Evolutionary conservation across 2,113 vertebrate species (phyloP), one percentile per base, ranked within the genome.

Genomic region (Saccopteryx bilineata): DNA sequence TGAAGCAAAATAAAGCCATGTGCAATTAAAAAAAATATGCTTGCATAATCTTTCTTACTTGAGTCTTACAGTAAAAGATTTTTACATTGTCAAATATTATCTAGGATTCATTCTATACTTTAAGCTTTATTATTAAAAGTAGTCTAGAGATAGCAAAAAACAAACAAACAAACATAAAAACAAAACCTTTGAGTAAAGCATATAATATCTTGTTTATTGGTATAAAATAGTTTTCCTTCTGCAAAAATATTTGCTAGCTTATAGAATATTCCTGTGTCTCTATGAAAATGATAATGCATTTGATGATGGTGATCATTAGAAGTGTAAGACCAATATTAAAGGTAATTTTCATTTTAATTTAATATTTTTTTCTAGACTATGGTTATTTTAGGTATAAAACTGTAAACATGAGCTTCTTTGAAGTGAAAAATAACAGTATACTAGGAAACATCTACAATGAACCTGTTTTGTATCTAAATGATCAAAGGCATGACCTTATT

Each of bases 271-370:
- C 74, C 79, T 19, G 2, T 93, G 63, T 24, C 21, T 33, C 7
- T 92, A 63, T 33, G 31, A 85, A 94, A 89, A 72, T 93, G 66
- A 81, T 87, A 82, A 82, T 66, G 4, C 12, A 33, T 60, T 93
- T 93, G 66, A 72, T 94, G 71, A 60, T 63, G 39, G 28, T 54
- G 48, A 39, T 80, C n/a, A 90, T 76, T 18, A 46, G 71, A 87
- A 84, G 5, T 66, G 88, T 90, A 89, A 87, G 31, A 94, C 9
- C 61, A 78, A 92, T 74, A 48, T 65, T 92, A 89, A 93, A 90
- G 72, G 56, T 82, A 9, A 85, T 97, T 97, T 96, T 91, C 54
- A 82, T 85, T 97, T 96, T 79, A 68, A 93, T 84, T 91, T 93
- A 85, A 88, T 31, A 5, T 26, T 85, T 93, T 93, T 89, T 88